A percentile compares a stretch with the other conserved stretches of the same genome.
Conservation (phyloP, 2,888 invertebrate species). For the Spodoptera littoralis region DNA sequence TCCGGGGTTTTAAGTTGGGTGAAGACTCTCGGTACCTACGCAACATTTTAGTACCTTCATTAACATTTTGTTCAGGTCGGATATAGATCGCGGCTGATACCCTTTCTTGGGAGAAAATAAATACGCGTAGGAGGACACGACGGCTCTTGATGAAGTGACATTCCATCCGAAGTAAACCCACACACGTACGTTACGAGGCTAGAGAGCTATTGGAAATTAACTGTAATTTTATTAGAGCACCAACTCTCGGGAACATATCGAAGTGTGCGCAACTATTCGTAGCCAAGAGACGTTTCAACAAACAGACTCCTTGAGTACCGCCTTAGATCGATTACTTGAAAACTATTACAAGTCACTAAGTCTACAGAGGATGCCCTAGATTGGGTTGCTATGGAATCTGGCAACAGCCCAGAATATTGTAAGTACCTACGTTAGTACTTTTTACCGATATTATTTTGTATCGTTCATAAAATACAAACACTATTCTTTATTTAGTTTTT, state of each 20-base stretch:
- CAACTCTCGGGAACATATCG: not conserved
- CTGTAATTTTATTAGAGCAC: not conserved
- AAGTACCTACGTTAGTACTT: conserved; percentile 38
- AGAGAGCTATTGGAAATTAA: too few species aligned
- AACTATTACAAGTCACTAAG: conserved; percentile 43
- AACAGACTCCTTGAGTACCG: conserved; percentile 35
- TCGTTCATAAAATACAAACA: conserved; percentile 5
- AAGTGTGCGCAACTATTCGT: conserved; percentile 2
- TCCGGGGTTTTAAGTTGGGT: not conserved
- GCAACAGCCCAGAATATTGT: conserved; percentile 34
- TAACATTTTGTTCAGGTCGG: not conserved
- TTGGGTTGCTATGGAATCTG: conserved; percentile 33
- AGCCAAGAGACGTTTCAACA: conserved; percentile 27
- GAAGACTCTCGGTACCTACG: not conserved
- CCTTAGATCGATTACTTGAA: conserved; percentile 44
- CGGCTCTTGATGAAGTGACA: too few species aligned
- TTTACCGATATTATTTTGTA: conserved; percentile 36
- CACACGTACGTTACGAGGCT: too few species aligned
- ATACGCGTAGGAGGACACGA: too few species aligned
- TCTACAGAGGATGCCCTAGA: conserved; percentile 37
- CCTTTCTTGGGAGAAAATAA: not conserved
- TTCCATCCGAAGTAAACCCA: too few species aligned
- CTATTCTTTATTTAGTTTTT: conserved; percentile 3
- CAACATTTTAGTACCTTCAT: not conserved
- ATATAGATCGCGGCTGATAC: not conserved